phyloP scores from a whole-genome alignment of 2,113 vertebrate species.

The Xiphophorus couchianus region DNA sequence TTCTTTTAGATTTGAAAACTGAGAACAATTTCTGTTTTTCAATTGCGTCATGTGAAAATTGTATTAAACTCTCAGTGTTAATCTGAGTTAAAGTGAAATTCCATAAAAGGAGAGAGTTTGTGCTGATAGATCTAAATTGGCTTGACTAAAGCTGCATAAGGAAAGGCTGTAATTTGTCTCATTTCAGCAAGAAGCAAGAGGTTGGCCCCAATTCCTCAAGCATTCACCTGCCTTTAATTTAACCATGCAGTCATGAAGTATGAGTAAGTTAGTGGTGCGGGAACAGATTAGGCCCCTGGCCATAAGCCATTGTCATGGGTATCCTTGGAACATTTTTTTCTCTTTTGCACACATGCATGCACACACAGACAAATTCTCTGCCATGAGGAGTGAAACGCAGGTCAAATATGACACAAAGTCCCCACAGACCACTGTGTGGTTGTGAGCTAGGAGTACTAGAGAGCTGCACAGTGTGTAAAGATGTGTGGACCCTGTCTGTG shows the following conservation, averaged over 20 bases:
- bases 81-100: not conserved
- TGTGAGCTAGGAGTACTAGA: slow-evolving; percentile 26
- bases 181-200: slow-evolving; percentile 8
- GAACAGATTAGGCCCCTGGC: slow-evolving; percentile 54
- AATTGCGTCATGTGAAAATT: slow-evolving; percentile 6
- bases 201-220: slow-evolving; percentile 20
- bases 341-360: slow-evolving; percentile 12
- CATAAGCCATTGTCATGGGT: slow-evolving; percentile 40
- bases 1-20: slow-evolving; percentile 16
- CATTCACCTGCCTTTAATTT: slow-evolving; percentile 48
- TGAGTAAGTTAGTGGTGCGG: slow-evolving; percentile 33
- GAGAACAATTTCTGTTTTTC: not conserved
- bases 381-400: slow-evolving; percentile 55
- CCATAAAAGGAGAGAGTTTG: slow-evolving; percentile 3
- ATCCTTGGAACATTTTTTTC: slow-evolving; percentile 37
- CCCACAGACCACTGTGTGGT: slow-evolving; percentile 34
- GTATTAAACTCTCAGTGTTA: not conserved
- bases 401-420: slow-evolving; percentile 63
- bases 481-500: slow-evolving; percentile 19
- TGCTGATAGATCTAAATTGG: slow-evolving; percentile 5
- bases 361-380: slow-evolving; percentile 34
- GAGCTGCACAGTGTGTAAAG: not conserved
- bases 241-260: slow-evolving; percentile 29
- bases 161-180: slow-evolving; percentile 10
- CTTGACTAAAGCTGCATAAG: slow-evolving; percentile 19